Evolutionary conservation across 2,888 invertebrate species (phyloP), one percentile per base, ranked within the genome.

Genomic region (Dendrolimus houi): DNA sequence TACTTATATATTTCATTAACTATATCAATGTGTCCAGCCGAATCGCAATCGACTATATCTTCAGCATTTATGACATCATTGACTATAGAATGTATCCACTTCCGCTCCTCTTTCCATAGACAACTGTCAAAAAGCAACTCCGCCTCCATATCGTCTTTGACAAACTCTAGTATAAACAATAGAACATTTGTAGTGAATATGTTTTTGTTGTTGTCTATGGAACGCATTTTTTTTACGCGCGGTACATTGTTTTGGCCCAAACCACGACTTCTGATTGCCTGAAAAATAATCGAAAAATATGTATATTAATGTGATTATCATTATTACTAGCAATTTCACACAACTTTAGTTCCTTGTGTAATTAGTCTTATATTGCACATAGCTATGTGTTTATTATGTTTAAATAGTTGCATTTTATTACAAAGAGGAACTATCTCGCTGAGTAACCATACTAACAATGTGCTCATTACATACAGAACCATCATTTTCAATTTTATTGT

Each of bases 131-230:
- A 85, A 0, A 69, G 58, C 1, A 84, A 52, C 53, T 79, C 79
- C 0, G 70, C 55, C 53, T 79, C 71, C 0, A 59, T 57, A 52
- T 84, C 80, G 55, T 83, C 77, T 55, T 70, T 73, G 0, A 83
- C 75, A n/a, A 85, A 86, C 1, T 79, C 77, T 17, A 75, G 63
- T 0, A 85, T 67, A n/a, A 64, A 55, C 0, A 65, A 58, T 0
- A 85, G 62, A 0, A 75, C 60, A 54, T 83, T 83, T 1, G 68
- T 70, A 0, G 66, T 64, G 55, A 77, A 80, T 47, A 47, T 47
- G 12, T 47, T 47, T 12, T 47, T 47, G 47, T 47, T 47, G 47
- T 47, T 47, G 47, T 47, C 47, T 47, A 47, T 47, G 12, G 47
- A 10, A 12, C 9, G 12, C 12, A 47, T 47, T 47, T 47, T 47